phyloP scores from a whole-genome alignment of 2,113 vertebrate genomes.

The Caloenas nicobarica region DNA sequence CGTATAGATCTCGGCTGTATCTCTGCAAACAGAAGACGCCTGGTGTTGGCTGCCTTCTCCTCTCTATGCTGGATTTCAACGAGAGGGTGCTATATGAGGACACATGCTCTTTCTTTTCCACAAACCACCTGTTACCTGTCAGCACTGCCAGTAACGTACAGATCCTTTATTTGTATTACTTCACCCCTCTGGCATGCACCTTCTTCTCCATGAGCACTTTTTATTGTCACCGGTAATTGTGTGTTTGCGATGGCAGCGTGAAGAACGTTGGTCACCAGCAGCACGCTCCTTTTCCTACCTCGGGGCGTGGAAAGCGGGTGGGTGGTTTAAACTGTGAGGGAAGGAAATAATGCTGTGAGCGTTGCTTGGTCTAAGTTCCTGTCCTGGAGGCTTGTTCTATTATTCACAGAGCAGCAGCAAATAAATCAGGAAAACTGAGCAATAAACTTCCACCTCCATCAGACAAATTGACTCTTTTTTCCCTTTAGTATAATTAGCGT shows the following conservation, averaged over 20 bases:
- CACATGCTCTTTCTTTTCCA: background rate
- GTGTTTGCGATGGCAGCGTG: background rate
- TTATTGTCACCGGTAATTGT: background rate
- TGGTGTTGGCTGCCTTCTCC: background rate
- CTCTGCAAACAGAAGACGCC: background rate
- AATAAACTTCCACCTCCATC: constrained; percentile 1
- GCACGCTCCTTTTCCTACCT: background rate
- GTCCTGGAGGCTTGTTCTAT: constrained; percentile 49
- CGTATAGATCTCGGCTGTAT: fast-evolving
- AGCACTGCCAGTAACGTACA: background rate
- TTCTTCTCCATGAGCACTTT: background rate
- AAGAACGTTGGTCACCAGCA: background rate
- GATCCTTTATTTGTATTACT: background rate
- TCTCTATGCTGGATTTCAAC: fast-evolving
- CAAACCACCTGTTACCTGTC: background rate
- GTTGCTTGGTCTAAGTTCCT: constrained; percentile 11
- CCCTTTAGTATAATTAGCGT: background rate
- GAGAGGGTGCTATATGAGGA: fast-evolving
- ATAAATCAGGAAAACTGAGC: background rate
- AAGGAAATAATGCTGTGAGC: constrained; percentile 55
- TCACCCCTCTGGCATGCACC: background rate
- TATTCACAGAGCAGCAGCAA: constrained; percentile 20
- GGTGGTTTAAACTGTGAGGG: constrained; percentile 14
- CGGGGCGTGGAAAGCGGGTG: constrained; percentile 48
- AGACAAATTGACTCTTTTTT: background rate